A percentile compares a stretch with the other conserved stretches of the same genome.
phyloP scores from a whole-genome alignment of 2,113 vertebrate species.

The Leucopsar rothschildi region DNA sequence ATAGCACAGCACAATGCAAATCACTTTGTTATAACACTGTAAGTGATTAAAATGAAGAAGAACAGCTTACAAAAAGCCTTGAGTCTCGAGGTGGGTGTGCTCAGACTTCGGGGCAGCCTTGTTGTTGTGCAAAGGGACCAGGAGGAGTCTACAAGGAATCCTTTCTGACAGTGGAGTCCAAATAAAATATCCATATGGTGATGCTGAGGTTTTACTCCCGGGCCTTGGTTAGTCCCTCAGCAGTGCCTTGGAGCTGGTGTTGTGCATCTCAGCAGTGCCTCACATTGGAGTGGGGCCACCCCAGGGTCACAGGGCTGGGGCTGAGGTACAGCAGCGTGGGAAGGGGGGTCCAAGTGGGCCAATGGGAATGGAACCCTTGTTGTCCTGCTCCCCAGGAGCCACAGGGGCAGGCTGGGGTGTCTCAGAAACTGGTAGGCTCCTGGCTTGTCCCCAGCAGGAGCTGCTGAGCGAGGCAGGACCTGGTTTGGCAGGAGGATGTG shows the following conservation, averaged over 20 bases:
- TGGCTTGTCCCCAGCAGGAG: background rate
- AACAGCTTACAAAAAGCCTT: background rate
- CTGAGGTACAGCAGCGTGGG: accelerated
- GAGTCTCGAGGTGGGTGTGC: background rate
- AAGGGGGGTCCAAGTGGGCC: background rate
- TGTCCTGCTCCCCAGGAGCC: background rate
- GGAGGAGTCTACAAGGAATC: background rate
- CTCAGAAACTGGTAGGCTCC: background rate
- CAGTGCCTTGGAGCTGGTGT: accelerated
- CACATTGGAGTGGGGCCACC: accelerated
- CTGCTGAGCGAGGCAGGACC: background rate
- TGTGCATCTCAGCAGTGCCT: accelerated
- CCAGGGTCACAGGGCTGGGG: accelerated
- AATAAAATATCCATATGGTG: accelerated
- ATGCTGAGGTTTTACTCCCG: background rate
- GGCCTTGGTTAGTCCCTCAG: background rate
- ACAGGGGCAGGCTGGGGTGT: accelerated
- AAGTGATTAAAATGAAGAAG: background rate
- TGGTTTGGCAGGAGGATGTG: background rate
- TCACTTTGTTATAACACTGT: background rate
- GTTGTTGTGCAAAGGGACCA: background rate
- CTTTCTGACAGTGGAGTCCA: background rate
- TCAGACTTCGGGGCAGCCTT: background rate
- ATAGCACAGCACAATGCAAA: background rate
- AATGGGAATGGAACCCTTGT: background rate